Percentiles rank a stretch among this genome's conserved stretches.
phyloP scores from a whole-genome alignment of 2,888 invertebrate genomes.

The Crioceris asparagi region DNA sequence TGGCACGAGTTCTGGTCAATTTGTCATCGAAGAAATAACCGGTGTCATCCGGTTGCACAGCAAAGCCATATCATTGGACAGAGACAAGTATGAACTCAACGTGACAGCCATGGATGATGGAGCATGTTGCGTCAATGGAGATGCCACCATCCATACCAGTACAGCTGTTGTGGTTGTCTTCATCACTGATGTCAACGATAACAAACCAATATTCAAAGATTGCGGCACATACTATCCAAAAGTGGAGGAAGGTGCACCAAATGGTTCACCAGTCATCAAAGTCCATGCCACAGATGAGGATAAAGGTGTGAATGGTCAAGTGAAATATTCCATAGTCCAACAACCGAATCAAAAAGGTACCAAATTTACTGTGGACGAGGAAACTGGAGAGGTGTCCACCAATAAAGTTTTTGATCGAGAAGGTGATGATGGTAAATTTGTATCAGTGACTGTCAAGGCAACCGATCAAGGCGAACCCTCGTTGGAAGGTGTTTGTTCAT shows the following conservation, averaged over 20 bases:
- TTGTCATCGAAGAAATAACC: slow-evolving; percentile 90
- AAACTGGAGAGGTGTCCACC: slow-evolving; percentile 88
- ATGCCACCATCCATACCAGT: slow-evolving; percentile 79
- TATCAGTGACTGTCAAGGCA: slow-evolving; percentile 93
- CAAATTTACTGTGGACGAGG: slow-evolving; percentile 90
- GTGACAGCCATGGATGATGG: slow-evolving; percentile 98
- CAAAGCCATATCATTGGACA: slow-evolving; percentile 75
- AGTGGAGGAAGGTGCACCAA: slow-evolving; percentile 88
- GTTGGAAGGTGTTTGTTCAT: slow-evolving; percentile 95
- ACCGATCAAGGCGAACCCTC: slow-evolving; percentile 98
- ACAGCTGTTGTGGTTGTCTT: slow-evolving; percentile 93
- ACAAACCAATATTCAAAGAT: slow-evolving; percentile 91
- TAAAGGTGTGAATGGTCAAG: slow-evolving; percentile 91
- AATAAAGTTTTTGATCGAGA: slow-evolving; percentile 96
- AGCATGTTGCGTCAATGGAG: slow-evolving; percentile 87
- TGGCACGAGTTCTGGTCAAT: slow-evolving; percentile 82
- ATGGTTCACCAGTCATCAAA: slow-evolving; percentile 87
- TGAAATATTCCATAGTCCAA: slow-evolving; percentile 93
- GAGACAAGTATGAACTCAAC: slow-evolving; percentile 91
- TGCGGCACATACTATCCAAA: slow-evolving; percentile 80
- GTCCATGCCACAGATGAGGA: slow-evolving; percentile 90
- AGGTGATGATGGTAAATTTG: slow-evolving; percentile 93
- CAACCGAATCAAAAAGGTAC: slow-evolving; percentile 92
- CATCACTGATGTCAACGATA: slow-evolving; percentile 94
- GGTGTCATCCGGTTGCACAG: slow-evolving; percentile 85